phyloP scores from a whole-genome alignment of 2,888 invertebrate species.

The Lithophane ornitopus region DNA sequence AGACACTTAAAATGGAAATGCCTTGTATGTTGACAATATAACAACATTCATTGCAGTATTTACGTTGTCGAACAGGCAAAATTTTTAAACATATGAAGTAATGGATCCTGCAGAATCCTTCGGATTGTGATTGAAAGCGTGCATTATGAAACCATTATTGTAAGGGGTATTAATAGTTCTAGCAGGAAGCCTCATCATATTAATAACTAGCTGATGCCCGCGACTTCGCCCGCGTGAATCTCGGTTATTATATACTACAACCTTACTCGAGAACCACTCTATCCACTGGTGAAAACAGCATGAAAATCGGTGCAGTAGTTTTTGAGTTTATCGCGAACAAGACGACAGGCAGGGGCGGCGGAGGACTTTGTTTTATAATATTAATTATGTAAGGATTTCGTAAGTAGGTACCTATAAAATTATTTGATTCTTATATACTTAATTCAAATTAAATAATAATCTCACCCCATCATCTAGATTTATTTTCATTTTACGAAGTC shows the following conservation, averaged over 20 bases:
- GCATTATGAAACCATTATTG: background rate
- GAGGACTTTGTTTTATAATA: too few species aligned
- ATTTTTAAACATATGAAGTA: background rate
- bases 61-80: background rate
- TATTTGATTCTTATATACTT: too few species aligned
- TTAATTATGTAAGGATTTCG: too few species aligned
- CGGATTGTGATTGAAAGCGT: background rate
- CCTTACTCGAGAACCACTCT: too few species aligned
- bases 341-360: too few species aligned
- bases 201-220: too few species aligned
- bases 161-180: background rate
- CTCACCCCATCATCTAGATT: slow-evolving; percentile 66
- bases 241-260: too few species aligned
- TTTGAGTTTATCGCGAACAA: too few species aligned
- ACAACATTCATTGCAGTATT: background rate
- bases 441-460: background rate
- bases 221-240: too few species aligned
- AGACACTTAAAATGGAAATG: background rate
- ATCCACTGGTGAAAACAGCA: too few species aligned
- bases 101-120: background rate
- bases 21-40: background rate
- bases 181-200: background rate
- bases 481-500: slow-evolving; percentile 57
- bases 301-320: too few species aligned
- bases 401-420: background rate